Evolutionary conservation across 2,888 invertebrate species (phyloP).

Genomic region (Lasioglossum pauxillum): DNA sequence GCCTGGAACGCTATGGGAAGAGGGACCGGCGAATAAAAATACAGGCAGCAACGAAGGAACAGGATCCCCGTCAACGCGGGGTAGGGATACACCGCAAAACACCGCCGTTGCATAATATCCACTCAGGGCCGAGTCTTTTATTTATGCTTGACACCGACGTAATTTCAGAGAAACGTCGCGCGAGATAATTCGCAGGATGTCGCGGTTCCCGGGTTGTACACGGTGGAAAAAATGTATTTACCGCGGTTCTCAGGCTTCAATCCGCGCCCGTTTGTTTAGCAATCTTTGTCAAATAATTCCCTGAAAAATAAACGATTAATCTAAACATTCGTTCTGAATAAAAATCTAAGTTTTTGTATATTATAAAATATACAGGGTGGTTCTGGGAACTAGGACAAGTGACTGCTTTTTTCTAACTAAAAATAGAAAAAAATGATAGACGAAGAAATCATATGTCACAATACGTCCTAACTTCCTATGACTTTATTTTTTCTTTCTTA

Average conservation of each 20-base stretch:
- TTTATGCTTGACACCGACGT: conserved; percentile 57
- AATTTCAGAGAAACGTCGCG: conserved; percentile 60
- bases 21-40: conserved; percentile 11
- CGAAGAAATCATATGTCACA: no score
- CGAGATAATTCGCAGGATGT: conserved; percentile 51
- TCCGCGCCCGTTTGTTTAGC: not conserved
- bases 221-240: conserved; percentile 1
- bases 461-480: no score
- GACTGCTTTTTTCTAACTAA: no score
- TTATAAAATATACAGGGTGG: no score
- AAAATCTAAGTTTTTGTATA: not conserved
- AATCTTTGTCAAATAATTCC: not conserved
- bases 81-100: conserved; percentile 42
- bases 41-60: conserved; percentile 21
- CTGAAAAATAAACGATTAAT: not conserved
- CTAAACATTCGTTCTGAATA: not conserved
- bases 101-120: conserved; percentile 57
- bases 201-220: conserved; percentile 22
- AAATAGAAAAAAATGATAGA: no score
- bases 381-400: no score
- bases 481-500: no score
- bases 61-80: conserved; percentile 27
- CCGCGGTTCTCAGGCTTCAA: conserved; percentile 8
- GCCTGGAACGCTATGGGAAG: not conserved
- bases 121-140: conserved; percentile 60